Conservation (phyloP, 2,888 invertebrate genomes). For the Labia minor region DNA sequence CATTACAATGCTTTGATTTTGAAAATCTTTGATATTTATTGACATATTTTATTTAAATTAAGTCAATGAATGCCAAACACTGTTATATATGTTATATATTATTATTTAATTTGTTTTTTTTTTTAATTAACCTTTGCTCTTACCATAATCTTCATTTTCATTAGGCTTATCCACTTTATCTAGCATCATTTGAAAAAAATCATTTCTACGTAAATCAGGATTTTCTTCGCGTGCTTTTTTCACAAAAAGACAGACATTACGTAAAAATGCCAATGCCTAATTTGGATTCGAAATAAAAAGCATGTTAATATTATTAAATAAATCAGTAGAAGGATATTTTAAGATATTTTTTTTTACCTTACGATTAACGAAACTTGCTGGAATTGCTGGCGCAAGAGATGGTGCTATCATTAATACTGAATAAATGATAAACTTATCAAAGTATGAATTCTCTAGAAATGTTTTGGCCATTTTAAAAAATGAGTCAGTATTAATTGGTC, state of each 20-base stretch:
- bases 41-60: no score
- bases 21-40: no score
- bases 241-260: conserved; percentile 27
- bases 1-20: no score
- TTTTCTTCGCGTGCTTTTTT: conserved; percentile 25
- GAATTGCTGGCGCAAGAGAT: conserved; percentile 26
- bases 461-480: conserved; percentile 35
- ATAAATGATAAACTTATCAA: conserved; percentile 26
- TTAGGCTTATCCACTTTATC: conserved; percentile 39
- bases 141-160: conserved; percentile 19
- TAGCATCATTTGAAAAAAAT: conserved; percentile 42
- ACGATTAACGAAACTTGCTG: conserved; percentile 29
- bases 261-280: conserved; percentile 27
- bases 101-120: no score
- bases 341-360: conserved; percentile 23
- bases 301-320: no score
- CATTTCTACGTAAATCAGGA: conserved; percentile 33
- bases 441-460: conserved; percentile 27
- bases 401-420: conserved; percentile 27
- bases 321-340: no score
- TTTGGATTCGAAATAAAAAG: no score
- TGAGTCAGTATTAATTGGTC: neutral
- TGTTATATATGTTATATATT: no score
- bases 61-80: no score
- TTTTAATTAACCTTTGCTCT: no score